Percentiles rank a stretch among this genome's conserved stretches.
Conservation (phyloP, 2,888 invertebrate species). For the Hesperia comma region DNA sequence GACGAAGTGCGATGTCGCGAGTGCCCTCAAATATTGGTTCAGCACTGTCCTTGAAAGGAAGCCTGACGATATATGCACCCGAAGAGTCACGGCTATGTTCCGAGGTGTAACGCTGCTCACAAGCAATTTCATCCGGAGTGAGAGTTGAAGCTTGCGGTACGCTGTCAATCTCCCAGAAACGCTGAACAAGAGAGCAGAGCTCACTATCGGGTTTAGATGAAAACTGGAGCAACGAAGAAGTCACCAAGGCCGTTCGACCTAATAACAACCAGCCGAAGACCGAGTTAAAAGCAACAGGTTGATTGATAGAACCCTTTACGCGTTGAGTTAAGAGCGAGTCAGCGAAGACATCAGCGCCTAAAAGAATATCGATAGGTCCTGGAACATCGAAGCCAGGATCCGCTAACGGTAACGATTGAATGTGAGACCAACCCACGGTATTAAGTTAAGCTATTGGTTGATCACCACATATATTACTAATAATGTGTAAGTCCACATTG, state of each 20-base stretch:
- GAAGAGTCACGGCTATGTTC: slow-evolving; percentile 14
- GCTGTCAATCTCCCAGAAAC: slow-evolving; percentile 19
- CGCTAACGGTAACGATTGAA: slow-evolving; percentile 32
- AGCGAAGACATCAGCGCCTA: slow-evolving; percentile 36
- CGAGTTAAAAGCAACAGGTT: slow-evolving; percentile 32
- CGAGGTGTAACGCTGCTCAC: slow-evolving; percentile 24
- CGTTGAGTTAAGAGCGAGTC: slow-evolving; percentile 13
- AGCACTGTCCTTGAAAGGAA: slow-evolving; percentile 29
- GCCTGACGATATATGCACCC: slow-evolving; percentile 30
- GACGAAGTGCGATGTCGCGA: slow-evolving; percentile 34
- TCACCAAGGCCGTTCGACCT: slow-evolving; percentile 14
- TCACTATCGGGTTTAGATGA: slow-evolving; percentile 17
- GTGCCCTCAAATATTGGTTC: slow-evolving; percentile 21
- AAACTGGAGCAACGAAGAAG: slow-evolving; percentile 1
- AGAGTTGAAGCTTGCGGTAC: slow-evolving; percentile 10
- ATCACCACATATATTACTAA: slow-evolving; percentile 24
- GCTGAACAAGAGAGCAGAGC: slow-evolving; percentile 15
- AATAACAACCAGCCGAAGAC: slow-evolving; percentile 34
- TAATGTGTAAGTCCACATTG: slow-evolving; percentile 9
- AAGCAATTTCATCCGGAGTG: background rate
- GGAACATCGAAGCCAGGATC: slow-evolving; percentile 38
- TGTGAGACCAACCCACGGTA: slow-evolving; percentile 27
- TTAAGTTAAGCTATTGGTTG: slow-evolving; percentile 35
- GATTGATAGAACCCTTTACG: slow-evolving; percentile 19
- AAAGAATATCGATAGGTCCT: slow-evolving; percentile 36